phyloP scores from a whole-genome alignment of 2,888 invertebrate genomes.

The Alsophila aescularia region DNA sequence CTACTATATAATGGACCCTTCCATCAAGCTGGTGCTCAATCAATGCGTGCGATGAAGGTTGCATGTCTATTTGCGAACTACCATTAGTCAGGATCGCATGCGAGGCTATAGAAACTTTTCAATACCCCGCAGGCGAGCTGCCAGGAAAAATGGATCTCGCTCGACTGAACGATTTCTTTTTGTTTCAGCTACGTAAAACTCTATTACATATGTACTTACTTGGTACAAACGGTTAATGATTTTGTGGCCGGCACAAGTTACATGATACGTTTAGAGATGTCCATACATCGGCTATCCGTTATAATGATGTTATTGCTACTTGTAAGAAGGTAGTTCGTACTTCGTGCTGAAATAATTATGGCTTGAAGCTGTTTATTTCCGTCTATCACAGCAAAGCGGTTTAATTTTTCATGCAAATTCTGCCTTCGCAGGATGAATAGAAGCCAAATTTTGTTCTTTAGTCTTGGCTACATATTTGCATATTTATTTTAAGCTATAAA shows the following conservation, averaged over 20 bases:
- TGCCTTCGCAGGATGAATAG: too few relatives aligned
- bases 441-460: too few relatives aligned
- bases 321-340: too few relatives aligned
- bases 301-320: too few relatives aligned
- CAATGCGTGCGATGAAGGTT: conserved; percentile 6
- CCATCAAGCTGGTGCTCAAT: conserved; percentile 23
- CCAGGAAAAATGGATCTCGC: conserved; percentile 37
- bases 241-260: conserved; percentile 4
- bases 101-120: conserved; percentile 47
- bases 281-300: too few relatives aligned
- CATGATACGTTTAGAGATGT: not conserved
- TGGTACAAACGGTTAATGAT: conserved; percentile 11
- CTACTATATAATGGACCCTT: conserved; percentile 9
- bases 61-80: conserved; percentile 29
- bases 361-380: too few relatives aligned
- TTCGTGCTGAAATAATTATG: too few relatives aligned
- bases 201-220: conserved; percentile 6
- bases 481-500: too few relatives aligned
- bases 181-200: conserved; percentile 19
- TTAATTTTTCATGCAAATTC: too few relatives aligned
- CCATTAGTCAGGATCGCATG: conserved; percentile 37
- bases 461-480: not conserved
- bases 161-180: conserved; percentile 36
- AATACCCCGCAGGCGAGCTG: conserved; percentile 40
- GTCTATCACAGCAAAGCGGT: too few relatives aligned